These are phyloP conservation scores for Calcarius lapponicus DNA, from an alignment of 2,797 vertebrate species.

Conservation along the genomic window DNA sequence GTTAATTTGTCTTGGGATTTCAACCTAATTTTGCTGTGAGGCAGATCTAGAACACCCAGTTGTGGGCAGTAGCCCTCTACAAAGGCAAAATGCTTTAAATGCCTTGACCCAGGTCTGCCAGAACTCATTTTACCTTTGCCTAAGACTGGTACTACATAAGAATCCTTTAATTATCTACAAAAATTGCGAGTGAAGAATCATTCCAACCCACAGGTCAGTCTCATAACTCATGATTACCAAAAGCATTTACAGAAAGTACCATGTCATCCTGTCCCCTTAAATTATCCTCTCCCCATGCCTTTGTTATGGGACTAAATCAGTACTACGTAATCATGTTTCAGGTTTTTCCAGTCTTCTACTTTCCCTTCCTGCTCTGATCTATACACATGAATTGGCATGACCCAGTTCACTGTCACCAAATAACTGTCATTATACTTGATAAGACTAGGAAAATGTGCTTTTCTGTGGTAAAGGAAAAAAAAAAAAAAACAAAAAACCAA, in stretches of 20 bases:
- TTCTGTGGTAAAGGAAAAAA: neutral
- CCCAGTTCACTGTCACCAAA: neutral
- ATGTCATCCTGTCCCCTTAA: neutral
- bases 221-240: neutral
- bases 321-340: neutral
- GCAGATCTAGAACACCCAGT: neutral
- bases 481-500: neutral
- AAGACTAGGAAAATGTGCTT: neutral
- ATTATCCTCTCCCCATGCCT: neutral
- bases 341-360: neutral
- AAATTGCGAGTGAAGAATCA: neutral
- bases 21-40: neutral
- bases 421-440: neutral
- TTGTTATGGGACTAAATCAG: neutral
- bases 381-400: fast-evolving
- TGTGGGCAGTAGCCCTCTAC: neutral
- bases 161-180: neutral
- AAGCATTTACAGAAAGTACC: neutral
- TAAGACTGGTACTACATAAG: neutral
- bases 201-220: neutral
- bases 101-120: neutral
- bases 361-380: neutral
- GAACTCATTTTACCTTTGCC: neutral
- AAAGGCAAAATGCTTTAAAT: neutral
- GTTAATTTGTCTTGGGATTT: neutral